Evolutionary conservation across 2,797 vertebrate genomes (phyloP).

Genomic region (Microchirus variegatus): DNA sequence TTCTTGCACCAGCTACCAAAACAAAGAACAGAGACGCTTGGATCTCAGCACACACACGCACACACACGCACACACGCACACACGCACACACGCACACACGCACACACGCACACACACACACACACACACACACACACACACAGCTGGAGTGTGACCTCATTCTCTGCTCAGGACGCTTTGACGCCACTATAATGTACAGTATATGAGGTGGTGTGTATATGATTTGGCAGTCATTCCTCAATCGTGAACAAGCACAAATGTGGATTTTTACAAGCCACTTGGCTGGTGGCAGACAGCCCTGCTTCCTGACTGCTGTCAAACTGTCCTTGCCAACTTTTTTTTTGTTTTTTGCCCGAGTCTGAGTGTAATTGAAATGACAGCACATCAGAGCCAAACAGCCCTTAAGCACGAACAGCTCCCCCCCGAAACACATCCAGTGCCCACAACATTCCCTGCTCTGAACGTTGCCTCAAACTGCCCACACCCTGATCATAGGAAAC

Average conservation of each 20-base stretch:
- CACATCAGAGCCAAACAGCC: constrained; percentile 22
- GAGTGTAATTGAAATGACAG: constrained; percentile 67
- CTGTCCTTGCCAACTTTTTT: constrained; percentile 38
- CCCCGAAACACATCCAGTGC: constrained; percentile 2
- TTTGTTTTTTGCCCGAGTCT: constrained; percentile 34
- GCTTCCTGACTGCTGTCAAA: constrained; percentile 35
- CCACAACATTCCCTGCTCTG: neutral
- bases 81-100: no score
- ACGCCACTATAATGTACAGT: neutral
- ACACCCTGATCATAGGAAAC: neutral
- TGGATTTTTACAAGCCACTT: constrained; percentile 29
- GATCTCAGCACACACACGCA: neutral
- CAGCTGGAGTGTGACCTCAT: neutral
- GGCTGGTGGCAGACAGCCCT: constrained; percentile 16
- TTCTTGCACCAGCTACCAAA: neutral
- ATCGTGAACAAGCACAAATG: constrained; percentile 20
- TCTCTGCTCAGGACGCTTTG: neutral
- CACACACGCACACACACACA: no score
- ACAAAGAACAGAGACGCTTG: neutral
- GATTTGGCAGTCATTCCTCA: constrained; percentile 1
- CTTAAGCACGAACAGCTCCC: constrained; percentile 11
- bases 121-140: no score
- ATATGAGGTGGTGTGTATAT: neutral
- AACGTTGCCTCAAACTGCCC: neutral
- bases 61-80: no score